Conservation (phyloP, 2,797 vertebrate species). For the Synaphobranchus kaupii region DNA sequence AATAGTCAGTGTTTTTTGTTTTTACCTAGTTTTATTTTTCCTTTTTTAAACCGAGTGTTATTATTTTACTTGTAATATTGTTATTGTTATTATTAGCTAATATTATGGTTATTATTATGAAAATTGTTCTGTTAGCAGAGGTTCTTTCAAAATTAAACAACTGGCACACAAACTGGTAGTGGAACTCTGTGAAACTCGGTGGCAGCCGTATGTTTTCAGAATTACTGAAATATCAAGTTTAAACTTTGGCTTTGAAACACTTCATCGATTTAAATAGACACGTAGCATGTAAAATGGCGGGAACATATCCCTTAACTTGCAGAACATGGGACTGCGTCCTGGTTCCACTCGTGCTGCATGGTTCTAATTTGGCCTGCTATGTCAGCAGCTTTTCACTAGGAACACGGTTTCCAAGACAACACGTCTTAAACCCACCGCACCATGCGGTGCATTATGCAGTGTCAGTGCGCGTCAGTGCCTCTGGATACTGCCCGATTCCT, state of each 20-base stretch:
- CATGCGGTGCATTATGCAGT: slow-evolving; percentile 36
- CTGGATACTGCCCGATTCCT: not conserved
- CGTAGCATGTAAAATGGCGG: slow-evolving; percentile 56
- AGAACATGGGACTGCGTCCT: slow-evolving; percentile 54
- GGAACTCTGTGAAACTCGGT: slow-evolving; percentile 64
- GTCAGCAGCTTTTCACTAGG: slow-evolving; percentile 59
- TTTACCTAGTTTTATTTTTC: slow-evolving; percentile 73
- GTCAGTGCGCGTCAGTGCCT: not conserved
- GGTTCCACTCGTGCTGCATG: slow-evolving; percentile 49
- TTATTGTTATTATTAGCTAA: slow-evolving; percentile 83
- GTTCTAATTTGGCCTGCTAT: slow-evolving; percentile 56
- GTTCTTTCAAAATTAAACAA: slow-evolving; percentile 75
- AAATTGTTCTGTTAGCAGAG: slow-evolving; percentile 79
- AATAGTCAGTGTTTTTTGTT: slow-evolving; percentile 73
- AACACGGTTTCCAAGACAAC: slow-evolving; percentile 60
- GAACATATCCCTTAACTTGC: slow-evolving; percentile 50
- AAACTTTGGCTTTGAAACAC: slow-evolving; percentile 46
- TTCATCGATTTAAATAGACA: slow-evolving; percentile 40
- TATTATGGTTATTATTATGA: slow-evolving; percentile 77
- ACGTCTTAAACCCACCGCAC: slow-evolving; percentile 59
- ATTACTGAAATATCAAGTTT: slow-evolving; percentile 57
- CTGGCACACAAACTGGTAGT: slow-evolving; percentile 72
- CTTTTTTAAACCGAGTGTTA: slow-evolving; percentile 72
- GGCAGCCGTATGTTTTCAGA: slow-evolving; percentile 45
- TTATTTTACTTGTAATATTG: slow-evolving; percentile 84